These are phyloP conservation scores for Platyscapa corneri DNA, from an alignment of 1,140 invertebrate species.

Conservation along the genomic window DNA sequence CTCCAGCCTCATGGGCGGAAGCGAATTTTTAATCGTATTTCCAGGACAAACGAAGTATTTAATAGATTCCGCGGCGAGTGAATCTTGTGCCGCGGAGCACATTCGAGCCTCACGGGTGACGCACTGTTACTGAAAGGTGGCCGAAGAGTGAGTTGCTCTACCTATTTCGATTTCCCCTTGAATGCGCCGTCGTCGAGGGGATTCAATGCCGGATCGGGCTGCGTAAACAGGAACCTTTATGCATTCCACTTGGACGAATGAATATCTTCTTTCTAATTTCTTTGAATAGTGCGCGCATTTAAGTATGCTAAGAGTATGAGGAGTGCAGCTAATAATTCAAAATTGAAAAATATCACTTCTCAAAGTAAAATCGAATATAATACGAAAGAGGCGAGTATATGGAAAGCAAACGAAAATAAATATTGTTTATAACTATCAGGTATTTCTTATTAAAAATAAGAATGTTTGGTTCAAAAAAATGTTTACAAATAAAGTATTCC, in stretches of 20 bases:
- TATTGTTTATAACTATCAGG: too few species aligned
- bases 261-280: background rate
- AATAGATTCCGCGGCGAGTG: background rate
- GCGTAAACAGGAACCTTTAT: background rate
- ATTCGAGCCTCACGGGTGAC: conserved; percentile 18
- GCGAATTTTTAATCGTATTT: too few species aligned
- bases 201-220: background rate
- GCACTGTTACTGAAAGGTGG: background rate
- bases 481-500: too few species aligned
- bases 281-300: too few species aligned
- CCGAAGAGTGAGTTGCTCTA: background rate
- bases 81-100: background rate
- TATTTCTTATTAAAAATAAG: too few species aligned
- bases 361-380: too few species aligned
- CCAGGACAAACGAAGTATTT: background rate
- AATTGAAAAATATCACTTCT: too few species aligned
- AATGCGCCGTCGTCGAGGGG: background rate
- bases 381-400: too few species aligned
- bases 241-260: background rate
- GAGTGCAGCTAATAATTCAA: background rate
- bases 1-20: too few species aligned
- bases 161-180: background rate
- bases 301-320: too few species aligned
- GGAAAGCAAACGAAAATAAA: too few species aligned
- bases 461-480: too few species aligned